These are phyloP conservation scores for Silurus glanis DNA, from an alignment of 2,113 vertebrate species.

Conservation along the genomic window DNA sequence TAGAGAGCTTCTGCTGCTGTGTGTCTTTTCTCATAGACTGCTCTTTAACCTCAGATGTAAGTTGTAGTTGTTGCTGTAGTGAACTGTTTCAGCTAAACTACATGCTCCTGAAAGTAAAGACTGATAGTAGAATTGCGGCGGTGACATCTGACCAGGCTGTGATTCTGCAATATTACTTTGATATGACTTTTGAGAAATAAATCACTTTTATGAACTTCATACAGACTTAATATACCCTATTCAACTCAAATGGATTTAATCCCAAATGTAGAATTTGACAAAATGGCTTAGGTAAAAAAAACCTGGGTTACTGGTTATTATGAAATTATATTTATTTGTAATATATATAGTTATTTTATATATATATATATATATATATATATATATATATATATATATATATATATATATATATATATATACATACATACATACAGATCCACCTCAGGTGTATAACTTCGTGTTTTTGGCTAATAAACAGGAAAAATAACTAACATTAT, in stretches of 20 bases:
- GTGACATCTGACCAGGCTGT: background rate
- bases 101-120: background rate
- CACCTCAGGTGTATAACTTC: background rate
- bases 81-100: background rate
- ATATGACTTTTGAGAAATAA: background rate
- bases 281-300: background rate
- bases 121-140: background rate
- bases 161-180: background rate
- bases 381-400: no score
- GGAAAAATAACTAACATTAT: background rate
- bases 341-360: no score
- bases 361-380: no score
- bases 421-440: background rate
- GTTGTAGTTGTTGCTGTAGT: background rate
- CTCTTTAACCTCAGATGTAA: background rate
- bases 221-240: background rate
- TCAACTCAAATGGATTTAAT: background rate
- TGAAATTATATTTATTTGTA: no score
- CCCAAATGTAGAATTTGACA: background rate
- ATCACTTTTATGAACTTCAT: background rate
- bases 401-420: no score
- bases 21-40: background rate
- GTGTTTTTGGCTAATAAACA: no score
- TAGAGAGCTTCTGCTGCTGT: conserved; percentile 4
- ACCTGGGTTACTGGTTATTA: background rate